phyloP scores from a whole-genome alignment of 1,140 invertebrate genomes.

The Argopecten irradians region DNA sequence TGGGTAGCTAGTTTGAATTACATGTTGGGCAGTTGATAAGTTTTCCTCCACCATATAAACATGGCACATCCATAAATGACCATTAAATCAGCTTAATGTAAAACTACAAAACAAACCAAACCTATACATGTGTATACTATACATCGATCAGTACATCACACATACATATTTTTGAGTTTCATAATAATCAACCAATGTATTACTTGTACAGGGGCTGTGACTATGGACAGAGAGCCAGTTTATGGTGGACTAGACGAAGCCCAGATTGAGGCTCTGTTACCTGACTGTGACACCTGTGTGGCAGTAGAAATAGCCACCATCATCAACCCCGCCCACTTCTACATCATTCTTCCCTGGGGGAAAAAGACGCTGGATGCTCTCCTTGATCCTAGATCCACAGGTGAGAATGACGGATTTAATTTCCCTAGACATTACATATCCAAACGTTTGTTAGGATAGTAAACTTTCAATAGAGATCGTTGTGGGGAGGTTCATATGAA shows the following conservation, averaged over 20 bases:
- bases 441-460: slow-evolving; percentile 31
- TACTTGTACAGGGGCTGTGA: slow-evolving; percentile 58
- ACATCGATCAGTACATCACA: too few species aligned
- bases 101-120: too few species aligned
- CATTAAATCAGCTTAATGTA: too few species aligned
- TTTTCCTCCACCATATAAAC: too few species aligned
- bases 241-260: slow-evolving; percentile 52
- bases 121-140: too few species aligned
- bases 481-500: too few species aligned
- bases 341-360: slow-evolving; percentile 63
- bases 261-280: slow-evolving; percentile 55
- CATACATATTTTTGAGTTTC: too few species aligned
- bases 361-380: slow-evolving; percentile 58
- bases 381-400: slow-evolving; percentile 2
- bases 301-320: slow-evolving; percentile 65
- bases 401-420: slow-evolving; percentile 27
- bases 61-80: too few species aligned
- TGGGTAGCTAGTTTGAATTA: too few species aligned
- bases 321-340: slow-evolving; percentile 63
- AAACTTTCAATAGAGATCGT: too few species aligned
- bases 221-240: slow-evolving; percentile 52
- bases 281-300: slow-evolving; percentile 58
- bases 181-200: too few species aligned
- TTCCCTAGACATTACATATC: neutral
- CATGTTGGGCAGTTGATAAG: too few species aligned